Base-by-base conservation (phyloP, 2,888 invertebrate genomes). In the Ormia ochracea region DNA sequence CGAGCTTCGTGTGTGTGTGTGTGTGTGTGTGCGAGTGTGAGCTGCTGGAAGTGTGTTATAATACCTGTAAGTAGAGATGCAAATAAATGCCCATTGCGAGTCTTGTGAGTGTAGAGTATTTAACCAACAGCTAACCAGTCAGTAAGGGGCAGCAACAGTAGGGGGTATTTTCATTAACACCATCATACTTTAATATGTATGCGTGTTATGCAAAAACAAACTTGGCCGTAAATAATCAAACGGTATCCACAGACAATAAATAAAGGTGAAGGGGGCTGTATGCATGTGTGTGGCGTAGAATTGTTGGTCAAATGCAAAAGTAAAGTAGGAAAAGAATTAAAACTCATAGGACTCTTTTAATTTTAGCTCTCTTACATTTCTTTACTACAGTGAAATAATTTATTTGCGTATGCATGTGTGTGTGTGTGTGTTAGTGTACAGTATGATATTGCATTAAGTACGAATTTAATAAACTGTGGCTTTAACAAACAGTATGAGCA, bases 391-490 rank as follows among this genome's bases (percentile, higher is more conserved):
- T 4, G 52, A 19, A 31, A 43, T 61, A 33, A 12, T 17, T 5
- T 21, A n/a, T 19, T 7, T 12, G n/a, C 7, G 23, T 23, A 2
- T 36, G 26, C 1, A 1, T 28, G 21, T 56, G 6, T 36, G 14
- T 36, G n/a, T 56, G 21, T 36, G 33, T 21, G 12, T 21, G 54
- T 21, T 19, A 52, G 52, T 14, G 41, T 23, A 4, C 52, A 26
- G 31, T 73, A 52, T 73, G 69, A 52, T 80, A 59, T 70, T 81
- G 81, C 78, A 78, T 78, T 78, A 78, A 78, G 76, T 82, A 82
- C 65, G 76, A 82, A 81, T 82, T 82, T 82, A 82, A 81, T 81
- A 82, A 81, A 82, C 81, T 80, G 66, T 72, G 73, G 66, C 59
- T 77, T 59, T 52, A 33, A 17, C 33, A 31, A 38, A 52, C 28